Conservation (phyloP, 1,140 invertebrate genomes). For the Phortica variegata region DNA sequence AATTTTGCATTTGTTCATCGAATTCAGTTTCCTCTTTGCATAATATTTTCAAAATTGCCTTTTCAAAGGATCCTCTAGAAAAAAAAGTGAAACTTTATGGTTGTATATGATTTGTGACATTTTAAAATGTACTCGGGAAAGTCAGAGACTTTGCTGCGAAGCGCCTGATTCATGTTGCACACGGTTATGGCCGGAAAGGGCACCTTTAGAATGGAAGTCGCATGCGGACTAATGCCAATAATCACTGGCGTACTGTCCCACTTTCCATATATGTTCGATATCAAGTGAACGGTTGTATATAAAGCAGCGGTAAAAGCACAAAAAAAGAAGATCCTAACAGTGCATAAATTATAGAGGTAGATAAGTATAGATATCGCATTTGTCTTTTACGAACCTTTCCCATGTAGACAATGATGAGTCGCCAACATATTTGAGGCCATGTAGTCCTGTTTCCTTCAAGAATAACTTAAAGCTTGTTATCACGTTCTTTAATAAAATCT, state of each 20-base stretch:
- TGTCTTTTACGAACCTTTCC: constrained; percentile 63
- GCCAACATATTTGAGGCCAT: constrained; percentile 74
- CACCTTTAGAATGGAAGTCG: constrained; percentile 64
- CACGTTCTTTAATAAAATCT: not conserved
- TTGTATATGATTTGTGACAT: too few species aligned
- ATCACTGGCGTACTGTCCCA: constrained; percentile 73
- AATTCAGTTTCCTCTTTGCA: constrained; percentile 17
- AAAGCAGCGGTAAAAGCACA: constrained; percentile 67
- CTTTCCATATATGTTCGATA: constrained; percentile 68
- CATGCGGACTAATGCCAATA: constrained; percentile 67
- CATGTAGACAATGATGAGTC: constrained; percentile 64
- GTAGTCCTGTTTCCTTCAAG: constrained; percentile 66
- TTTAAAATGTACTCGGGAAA: too few species aligned
- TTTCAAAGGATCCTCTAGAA: constrained; percentile 26
- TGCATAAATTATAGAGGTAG: constrained; percentile 1
- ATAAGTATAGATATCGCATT: not conserved
- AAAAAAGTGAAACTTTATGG: not conserved
- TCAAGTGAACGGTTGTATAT: constrained; percentile 67
- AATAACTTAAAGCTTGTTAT: constrained; percentile 61
- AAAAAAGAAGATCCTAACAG: constrained; percentile 36
- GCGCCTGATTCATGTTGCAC: constrained; percentile 78
- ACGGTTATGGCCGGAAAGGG: constrained; percentile 79
- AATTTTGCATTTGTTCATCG: constrained; percentile 6
- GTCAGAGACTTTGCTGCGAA: constrained; percentile 57
- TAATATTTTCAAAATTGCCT: constrained; percentile 24